Evolutionary conservation across 2,888 invertebrate species (phyloP), one percentile per base, ranked within the genome.

Genomic region (Bhutanitis thaidina): DNA sequence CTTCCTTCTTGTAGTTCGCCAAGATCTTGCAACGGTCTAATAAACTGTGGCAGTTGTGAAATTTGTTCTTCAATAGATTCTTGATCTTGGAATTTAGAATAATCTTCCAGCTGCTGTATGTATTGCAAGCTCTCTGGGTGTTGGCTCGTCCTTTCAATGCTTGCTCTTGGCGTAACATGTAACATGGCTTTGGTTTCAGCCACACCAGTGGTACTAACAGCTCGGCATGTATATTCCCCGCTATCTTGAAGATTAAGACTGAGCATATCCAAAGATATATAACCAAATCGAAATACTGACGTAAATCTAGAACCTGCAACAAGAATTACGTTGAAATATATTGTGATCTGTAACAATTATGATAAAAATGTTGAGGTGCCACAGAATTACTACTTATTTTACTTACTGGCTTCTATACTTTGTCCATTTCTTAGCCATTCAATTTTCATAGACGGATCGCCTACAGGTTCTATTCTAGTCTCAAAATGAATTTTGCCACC

Each of bases 401-500:
- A 46, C 45, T 46, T 30, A 46, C 45, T 46, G 14, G 45, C 45
- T 46, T 46, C 45, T 29, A 46, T 91, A 73, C 96, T 95, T 89
- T 93, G 93, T 69, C 97, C 97, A 84, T 98, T 97, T 73, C 95
- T 93, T 77, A 94, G 96, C 98, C 98, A 99, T 89, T 98, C 97
- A 66, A 98, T 96, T 72, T 94, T 94, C 97, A 98, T 97, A 44
- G 95, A 95, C 59, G 98, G 97, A 87, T 99, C 98, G 62, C 98
- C 98, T 72, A 98, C 96, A 64, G 98, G 98, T 87, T 97, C 96
- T 86, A 98, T 96, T 84, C 97, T 95, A 77, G 98, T 98, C 91
- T 99, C 98, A 91, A 99, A 97, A 90, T 98, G 97, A 71, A 97
- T 94, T 76, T 96, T 94, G 74, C 96, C 96, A 81, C 98, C 97